These are phyloP conservation scores for Drosophila guanche DNA, from an alignment of 1,140 invertebrate genomes.

Conservation along the genomic window DNA sequence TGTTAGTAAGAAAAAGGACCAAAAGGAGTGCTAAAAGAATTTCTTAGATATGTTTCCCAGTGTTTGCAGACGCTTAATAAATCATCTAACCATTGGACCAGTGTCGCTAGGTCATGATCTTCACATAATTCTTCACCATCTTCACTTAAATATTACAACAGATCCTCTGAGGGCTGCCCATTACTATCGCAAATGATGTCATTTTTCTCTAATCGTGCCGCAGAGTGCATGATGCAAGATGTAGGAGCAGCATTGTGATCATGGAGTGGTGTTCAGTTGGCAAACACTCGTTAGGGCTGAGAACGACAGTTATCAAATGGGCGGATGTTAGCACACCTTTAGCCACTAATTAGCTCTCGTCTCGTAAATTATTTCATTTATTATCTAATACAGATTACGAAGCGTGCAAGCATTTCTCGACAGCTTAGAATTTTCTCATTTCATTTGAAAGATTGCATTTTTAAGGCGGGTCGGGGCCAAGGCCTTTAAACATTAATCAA, in stretches of 20 bases:
- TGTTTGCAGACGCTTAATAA: background rate
- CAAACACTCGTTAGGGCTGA: too few species aligned
- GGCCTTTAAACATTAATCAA: slow-evolving; percentile 21
- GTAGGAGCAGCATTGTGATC: too few species aligned
- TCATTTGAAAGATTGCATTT: slow-evolving; percentile 30
- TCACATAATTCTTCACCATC: background rate
- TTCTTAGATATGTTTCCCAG: too few species aligned
- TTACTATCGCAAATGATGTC: slow-evolving; percentile 3
- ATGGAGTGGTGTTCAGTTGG: too few species aligned
- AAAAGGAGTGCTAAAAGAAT: too few species aligned
- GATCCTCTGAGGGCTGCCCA: background rate
- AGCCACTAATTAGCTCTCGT: too few species aligned
- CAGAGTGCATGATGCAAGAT: too few species aligned
- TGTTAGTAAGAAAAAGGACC: too few species aligned
- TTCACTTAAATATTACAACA: slow-evolving; percentile 5
- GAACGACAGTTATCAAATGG: too few species aligned
- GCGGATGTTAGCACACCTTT: too few species aligned
- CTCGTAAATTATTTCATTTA: slow-evolving; percentile 35
- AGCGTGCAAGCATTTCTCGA: slow-evolving; percentile 25
- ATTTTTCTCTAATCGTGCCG: too few species aligned
- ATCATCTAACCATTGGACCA: too few species aligned
- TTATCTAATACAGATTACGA: slow-evolving; percentile 6
- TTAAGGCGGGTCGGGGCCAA: slow-evolving; percentile 14
- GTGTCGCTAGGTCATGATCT: background rate
- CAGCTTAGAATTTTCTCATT: slow-evolving; percentile 32